Percentiles rank a stretch among this genome's conserved stretches.
These are phyloP conservation scores for Choloepus didactylus DNA, from an alignment of 2,797 vertebrate genomes.

Conservation along the genomic window DNA sequence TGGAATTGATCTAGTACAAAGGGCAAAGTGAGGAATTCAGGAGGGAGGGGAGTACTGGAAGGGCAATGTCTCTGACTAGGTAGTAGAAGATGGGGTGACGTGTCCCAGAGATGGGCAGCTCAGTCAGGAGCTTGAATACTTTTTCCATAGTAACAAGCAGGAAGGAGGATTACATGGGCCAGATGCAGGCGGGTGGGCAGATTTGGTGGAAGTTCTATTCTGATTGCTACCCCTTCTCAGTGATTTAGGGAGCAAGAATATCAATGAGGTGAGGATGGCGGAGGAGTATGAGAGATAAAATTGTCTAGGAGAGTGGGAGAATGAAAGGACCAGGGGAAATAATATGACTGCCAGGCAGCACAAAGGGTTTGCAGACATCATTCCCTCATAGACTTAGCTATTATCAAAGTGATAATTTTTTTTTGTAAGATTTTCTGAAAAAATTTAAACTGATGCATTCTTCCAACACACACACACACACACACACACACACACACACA, in stretches of 20 bases:
- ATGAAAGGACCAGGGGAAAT: not conserved
- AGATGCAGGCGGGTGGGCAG: not conserved
- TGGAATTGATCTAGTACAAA: not conserved
- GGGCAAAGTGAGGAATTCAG: not conserved
- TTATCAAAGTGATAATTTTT: not conserved
- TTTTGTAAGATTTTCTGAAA: not conserved
- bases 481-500: too few species aligned
- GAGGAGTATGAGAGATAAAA: not conserved
- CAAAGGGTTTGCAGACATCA: fast-evolving
- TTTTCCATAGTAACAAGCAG: too few species aligned
- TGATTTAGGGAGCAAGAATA: not conserved
- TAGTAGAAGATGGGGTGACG: not conserved
- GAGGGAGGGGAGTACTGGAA: not conserved
- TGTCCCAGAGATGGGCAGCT: too few species aligned
- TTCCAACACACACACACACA: not conserved
- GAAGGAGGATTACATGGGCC: not conserved
- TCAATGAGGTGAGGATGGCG: not conserved
- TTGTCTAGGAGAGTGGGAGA: not conserved
- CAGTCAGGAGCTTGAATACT: not conserved
- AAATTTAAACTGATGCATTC: not conserved
- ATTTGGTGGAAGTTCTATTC: not conserved
- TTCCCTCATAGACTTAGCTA: not conserved
- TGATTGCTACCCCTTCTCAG: not conserved
- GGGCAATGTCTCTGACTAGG: not conserved
- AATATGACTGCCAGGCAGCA: not conserved